Conservation (phyloP, 2,888 invertebrate species). For the Yponomeuta malinellus region DNA sequence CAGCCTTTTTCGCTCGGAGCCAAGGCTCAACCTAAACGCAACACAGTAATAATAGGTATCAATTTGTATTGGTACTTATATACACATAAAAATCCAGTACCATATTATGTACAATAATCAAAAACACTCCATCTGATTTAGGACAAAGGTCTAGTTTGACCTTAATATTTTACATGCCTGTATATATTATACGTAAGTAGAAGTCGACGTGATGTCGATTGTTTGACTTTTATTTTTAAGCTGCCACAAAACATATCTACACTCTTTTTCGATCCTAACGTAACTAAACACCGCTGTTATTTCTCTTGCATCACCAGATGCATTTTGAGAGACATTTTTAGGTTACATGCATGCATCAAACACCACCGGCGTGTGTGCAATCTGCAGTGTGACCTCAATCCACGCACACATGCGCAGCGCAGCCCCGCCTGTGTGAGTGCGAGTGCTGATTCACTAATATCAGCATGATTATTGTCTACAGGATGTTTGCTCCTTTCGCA, state of each 20-base stretch:
- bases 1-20: too few relatives aligned
- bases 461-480: conserved; percentile 34
- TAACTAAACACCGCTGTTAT: neutral
- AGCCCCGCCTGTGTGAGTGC: conserved; percentile 26
- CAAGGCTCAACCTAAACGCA: too few relatives aligned
- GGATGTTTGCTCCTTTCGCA: conserved; percentile 34
- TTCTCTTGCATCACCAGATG: conserved; percentile 42
- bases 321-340: conserved; percentile 1
- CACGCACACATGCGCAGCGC: conserved; percentile 40
- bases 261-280: neutral
- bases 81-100: too few relatives aligned
- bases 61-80: too few relatives aligned
- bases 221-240: neutral
- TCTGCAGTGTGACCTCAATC: conserved; percentile 65
- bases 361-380: conserved; percentile 37
- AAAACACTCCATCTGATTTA: too few relatives aligned
- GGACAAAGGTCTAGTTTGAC: too few relatives aligned
- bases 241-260: neutral
- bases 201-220: too few relatives aligned
- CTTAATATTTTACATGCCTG: too few relatives aligned
- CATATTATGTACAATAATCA: too few relatives aligned
- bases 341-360: neutral
- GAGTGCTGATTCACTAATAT: conserved; percentile 42
- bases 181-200: too few relatives aligned
- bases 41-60: too few relatives aligned